A percentile compares a stretch with the other conserved stretches of the same genome.
Evolutionary conservation across 2,888 invertebrate species (phyloP).

Genomic region (Nesidiocoris tenuis): DNA sequence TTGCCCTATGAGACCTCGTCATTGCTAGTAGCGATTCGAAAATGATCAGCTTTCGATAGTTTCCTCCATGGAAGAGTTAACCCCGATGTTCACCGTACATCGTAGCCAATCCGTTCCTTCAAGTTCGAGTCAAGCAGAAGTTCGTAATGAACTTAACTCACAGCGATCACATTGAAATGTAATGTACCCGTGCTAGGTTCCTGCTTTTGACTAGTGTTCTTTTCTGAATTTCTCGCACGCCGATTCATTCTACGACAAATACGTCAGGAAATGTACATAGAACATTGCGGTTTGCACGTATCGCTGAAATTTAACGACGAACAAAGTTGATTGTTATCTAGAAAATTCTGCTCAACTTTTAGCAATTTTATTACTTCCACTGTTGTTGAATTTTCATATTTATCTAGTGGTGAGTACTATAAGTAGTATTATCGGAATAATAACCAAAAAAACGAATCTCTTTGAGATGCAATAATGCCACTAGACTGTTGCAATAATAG

Average conservation of each 20-base stretch:
- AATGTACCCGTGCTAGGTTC: background rate
- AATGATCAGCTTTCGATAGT: no score
- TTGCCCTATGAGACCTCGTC: no score
- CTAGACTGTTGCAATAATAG: conserved; percentile 35
- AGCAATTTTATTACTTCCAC: conserved; percentile 38
- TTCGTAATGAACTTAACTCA: background rate
- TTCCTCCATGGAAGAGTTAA: no score
- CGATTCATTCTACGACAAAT: background rate
- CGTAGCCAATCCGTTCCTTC: background rate
- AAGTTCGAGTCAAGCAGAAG: background rate
- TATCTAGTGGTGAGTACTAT: conserved; percentile 18
- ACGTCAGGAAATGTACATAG: background rate
- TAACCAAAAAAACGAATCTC: conserved; percentile 25
- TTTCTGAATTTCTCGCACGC: conserved; percentile 2
- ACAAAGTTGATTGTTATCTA: conserved; percentile 37
- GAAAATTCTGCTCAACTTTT: conserved; percentile 41
- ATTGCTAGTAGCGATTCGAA: no score
- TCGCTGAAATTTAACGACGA: background rate
- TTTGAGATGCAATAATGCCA: conserved; percentile 33
- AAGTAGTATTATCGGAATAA: conserved; percentile 9
- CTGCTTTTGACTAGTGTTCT: conserved; percentile 4
- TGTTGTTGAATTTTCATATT: conserved; percentile 27
- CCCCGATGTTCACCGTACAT: no score
- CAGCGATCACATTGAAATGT: no score
- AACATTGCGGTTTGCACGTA: background rate